These are phyloP conservation scores for Oscheius sp. DNA, from an alignment of 2,888 invertebrate genomes.

Conservation along the genomic window DNA sequence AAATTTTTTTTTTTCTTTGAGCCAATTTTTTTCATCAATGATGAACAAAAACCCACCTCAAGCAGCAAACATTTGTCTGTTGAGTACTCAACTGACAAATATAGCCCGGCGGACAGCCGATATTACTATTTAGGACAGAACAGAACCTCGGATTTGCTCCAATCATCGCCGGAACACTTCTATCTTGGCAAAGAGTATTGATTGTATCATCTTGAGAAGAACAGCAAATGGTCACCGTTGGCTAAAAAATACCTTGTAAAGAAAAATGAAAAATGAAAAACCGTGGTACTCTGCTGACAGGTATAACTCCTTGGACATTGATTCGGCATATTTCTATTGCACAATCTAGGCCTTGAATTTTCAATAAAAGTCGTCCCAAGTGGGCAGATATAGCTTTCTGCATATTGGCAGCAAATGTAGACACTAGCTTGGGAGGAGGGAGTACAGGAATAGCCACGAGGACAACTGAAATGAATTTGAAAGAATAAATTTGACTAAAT, in stretches of 20 bases:
- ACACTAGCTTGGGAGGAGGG: constrained; percentile 40
- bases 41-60: constrained; percentile 6
- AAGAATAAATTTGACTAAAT: background rate
- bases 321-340: constrained; percentile 42
- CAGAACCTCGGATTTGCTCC: constrained; percentile 21
- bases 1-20: too few relatives aligned
- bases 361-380: constrained; percentile 43
- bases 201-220: constrained; percentile 27
- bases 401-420: constrained; percentile 65
- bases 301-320: constrained; percentile 61
- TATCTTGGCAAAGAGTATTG: constrained; percentile 11
- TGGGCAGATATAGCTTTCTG: constrained; percentile 53
- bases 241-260: too few relatives aligned
- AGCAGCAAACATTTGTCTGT: constrained; percentile 31
- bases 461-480: constrained; percentile 40
- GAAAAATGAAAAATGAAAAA: constrained; percentile 25
- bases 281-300: constrained; percentile 62
- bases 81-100: constrained; percentile 30
- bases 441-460: constrained; percentile 55
- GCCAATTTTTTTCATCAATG: background rate
- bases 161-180: constrained; percentile 15
- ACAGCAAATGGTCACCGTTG: constrained; percentile 55
- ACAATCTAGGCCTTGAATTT: constrained; percentile 52
- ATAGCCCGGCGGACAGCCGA: constrained; percentile 32
- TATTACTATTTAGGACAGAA: constrained; percentile 20